A percentile compares a stretch with the other conserved stretches of the same genome.
These are phyloP conservation scores for Haliaeetus leucogaster DNA, from an alignment of 2,113 vertebrate species.

Conservation along the genomic window DNA sequence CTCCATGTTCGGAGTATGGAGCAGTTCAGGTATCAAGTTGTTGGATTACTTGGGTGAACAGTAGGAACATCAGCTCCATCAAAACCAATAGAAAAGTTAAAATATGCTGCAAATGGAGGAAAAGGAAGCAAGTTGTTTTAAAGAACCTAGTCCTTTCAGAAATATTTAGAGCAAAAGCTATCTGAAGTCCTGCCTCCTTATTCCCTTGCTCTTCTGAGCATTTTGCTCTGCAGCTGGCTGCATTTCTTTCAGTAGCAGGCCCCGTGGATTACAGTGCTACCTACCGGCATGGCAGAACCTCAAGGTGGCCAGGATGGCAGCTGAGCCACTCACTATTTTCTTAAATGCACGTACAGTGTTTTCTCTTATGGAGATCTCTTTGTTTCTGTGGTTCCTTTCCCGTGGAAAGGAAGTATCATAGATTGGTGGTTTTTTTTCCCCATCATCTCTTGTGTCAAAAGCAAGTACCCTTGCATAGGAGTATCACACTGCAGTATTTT, in stretches of 20 bases:
- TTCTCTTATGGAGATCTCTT: not conserved
- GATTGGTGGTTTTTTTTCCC: not conserved
- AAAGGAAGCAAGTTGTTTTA: not conserved
- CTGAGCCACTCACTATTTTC: not conserved
- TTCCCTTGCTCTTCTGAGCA: not conserved
- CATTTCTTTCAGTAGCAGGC: not conserved
- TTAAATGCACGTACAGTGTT: no score
- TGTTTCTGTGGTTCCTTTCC: not conserved
- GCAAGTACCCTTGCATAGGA: not conserved
- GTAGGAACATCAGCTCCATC: not conserved
- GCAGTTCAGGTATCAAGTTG: not conserved
- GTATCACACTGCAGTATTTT: not conserved
- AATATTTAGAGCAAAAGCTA: not conserved
- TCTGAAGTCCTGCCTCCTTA: not conserved
- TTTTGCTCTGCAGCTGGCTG: not conserved
- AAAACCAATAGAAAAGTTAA: constrained; percentile 22
- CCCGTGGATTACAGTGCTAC: not conserved
- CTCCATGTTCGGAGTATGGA: not conserved
- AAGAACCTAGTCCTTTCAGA: not conserved
- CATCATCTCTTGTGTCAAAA: not conserved
- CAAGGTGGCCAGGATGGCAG: not conserved
- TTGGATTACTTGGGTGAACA: constrained; percentile 16
- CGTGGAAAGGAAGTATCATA: not conserved
- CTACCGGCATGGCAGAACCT: not conserved
- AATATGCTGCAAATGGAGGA: constrained; percentile 17